These are phyloP conservation scores for Drosophila orena DNA, from an alignment of 1,140 invertebrate genomes.

Conservation along the genomic window DNA sequence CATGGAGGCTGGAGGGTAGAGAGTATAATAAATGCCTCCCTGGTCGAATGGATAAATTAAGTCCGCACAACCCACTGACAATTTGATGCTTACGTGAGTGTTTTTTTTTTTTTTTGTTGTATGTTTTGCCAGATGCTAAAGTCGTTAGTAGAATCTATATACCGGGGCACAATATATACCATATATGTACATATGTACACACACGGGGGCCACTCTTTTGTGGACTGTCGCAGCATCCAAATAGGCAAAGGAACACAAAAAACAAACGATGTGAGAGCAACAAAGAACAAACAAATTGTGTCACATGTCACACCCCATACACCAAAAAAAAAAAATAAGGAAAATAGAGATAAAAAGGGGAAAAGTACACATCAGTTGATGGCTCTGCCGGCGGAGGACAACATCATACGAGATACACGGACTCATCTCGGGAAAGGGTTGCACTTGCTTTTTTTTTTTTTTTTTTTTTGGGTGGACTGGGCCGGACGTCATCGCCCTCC, in stretches of 20 bases:
- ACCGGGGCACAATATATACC: conserved; percentile 10
- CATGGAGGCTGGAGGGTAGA: conserved; percentile 1
- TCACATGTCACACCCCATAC: conserved; percentile 59
- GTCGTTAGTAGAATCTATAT: conserved; percentile 30
- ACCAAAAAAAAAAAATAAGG: conserved; percentile 24
- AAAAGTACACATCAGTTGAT: conserved; percentile 54
- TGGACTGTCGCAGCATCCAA: conserved; percentile 51
- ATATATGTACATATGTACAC: conserved; percentile 1
- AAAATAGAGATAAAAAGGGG: conserved; percentile 6
- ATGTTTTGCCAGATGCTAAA: conserved; percentile 24
- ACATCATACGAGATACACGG: conserved; percentile 14
- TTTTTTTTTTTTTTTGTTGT: not conserved
- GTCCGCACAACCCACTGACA: conserved; percentile 39
- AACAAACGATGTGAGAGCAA: conserved; percentile 37
- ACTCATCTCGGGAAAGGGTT: conserved; percentile 4
- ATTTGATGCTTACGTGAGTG: conserved; percentile 35
- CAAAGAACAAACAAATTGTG: conserved; percentile 60
- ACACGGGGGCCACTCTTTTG: conserved; percentile 25
- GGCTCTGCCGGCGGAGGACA: conserved; percentile 34
- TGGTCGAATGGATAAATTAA: conserved; percentile 39
- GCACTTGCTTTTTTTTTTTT: not conserved
- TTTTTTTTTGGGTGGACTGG: conserved; percentile 18
- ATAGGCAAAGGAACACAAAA: conserved; percentile 45
- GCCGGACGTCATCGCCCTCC: conserved; percentile 44
- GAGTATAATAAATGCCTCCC: conserved; percentile 30